Base-by-base conservation (phyloP, 2,113 vertebrate species). In the Neomonachus schauinslandi region DNA sequence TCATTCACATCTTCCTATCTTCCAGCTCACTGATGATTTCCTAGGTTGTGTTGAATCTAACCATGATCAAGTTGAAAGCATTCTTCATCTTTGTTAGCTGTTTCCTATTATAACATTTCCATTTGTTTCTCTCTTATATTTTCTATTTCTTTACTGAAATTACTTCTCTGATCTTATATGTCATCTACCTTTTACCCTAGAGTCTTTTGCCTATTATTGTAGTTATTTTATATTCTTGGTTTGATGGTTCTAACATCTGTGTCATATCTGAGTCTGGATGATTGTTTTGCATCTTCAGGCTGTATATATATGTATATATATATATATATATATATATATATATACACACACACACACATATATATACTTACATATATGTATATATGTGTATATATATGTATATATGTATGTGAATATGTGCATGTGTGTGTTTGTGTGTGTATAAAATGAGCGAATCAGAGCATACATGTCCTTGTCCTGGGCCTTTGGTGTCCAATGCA, bases 381-480 rank as follows among this genome's bases (percentile, higher is more conserved):
- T 8, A 4, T 59, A 7, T 22, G 4, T 7, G 19, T 22, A 5
- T 59, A 16, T 22, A 2, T 28, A 63, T 63, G 0, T 12, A 12
- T 28, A 12, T 63, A 63, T 63, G 51, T 53, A 14, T 53, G 51
- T 15, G 13, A 12, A 7, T 33, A 5, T 16, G 3, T 33, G 31
- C n/a, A 15, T n/a, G 13, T 67, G 15, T 16, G 14, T 31, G 28
- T 33, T 36, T 72, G 36, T 42, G 0, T 26, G 21, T 7, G 12
- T 72, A 24, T 72, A 33, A 46, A 77, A 31, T 72, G 12, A 21
- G 18, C 61, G 5, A 33, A 76, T 13, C 65, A 5, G 53, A 28
- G 31, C 10, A 11, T 12, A 7, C 24, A 42, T 22, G 80, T 67
- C n/a, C 4, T n/a, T 77, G 39, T 11, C 28, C 24, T 28, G n/a